Evolutionary conservation across 2,888 invertebrate species (phyloP), one percentile per base, ranked within the genome.

Genomic region (Chouioia cunea): DNA sequence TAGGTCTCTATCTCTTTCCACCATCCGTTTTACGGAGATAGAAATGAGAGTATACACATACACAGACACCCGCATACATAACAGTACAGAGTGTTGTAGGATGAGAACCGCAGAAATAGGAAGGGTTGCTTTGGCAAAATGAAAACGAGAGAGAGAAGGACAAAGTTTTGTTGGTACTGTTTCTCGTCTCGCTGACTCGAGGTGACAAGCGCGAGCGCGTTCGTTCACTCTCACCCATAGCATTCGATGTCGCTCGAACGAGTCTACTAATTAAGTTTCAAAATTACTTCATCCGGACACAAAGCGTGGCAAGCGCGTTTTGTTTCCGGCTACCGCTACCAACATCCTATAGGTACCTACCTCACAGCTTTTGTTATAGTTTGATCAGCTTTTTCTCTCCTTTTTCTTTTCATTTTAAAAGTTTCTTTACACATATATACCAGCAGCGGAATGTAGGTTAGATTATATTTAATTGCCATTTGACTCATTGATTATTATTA

Each of bases 261-360:
- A 60, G 62, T 65, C 65, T 50, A 36, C 72, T 69, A 72, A 72
- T 72, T 68, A 65, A 69, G 72, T 65, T 72, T 69, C 64, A 72
- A 68, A 69, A 72, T 72, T 68, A 69, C 72, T 69, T 62, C 56
- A 68, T 68, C 60, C 67, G 56, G 44, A 47, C 18, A 44, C 36
- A 36, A 36, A 36, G 36, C 36, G 36, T 10, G 36, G 36, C 10
- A 22, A 36, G 18, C 23, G 46, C 46, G 22, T 70, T 59, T 70
- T 47, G 36, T 15, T 22, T 46, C 27, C 18, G 12, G 27, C 22
- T 36, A 3, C 6, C 36, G 1, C 36, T 36, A 36, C 6, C 36
- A 6, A 6, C 6, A 36, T 36, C 36, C 36, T 10, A 10, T 10
- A 6, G 6, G 6, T 36, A 36, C 6, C 6, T 10, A 36, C 36